These are phyloP conservation scores for Yponomeuta malinellus DNA, from an alignment of 2,888 invertebrate genomes.

Conservation along the genomic window DNA sequence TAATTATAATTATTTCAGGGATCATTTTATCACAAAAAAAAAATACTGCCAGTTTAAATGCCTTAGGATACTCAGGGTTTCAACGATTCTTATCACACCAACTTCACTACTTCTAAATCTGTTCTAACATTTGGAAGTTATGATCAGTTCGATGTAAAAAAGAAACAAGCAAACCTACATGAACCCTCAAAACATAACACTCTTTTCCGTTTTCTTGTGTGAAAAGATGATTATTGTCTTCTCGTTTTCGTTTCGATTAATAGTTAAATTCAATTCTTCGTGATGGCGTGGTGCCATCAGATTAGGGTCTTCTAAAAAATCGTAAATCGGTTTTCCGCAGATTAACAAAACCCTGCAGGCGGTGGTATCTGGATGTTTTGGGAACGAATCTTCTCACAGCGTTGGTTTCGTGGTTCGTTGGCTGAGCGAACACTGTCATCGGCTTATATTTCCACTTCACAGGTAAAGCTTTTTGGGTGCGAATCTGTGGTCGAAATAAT, in stretches of 20 bases:
- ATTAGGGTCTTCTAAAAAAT: background rate
- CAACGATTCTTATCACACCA: too few relatives aligned
- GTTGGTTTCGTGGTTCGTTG: slow-evolving; percentile 87
- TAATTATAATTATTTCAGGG: too few relatives aligned
- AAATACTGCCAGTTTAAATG: background rate
- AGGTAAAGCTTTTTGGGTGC: slow-evolving; percentile 51
- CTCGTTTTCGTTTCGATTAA: too few relatives aligned
- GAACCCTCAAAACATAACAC: too few relatives aligned
- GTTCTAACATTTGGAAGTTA: background rate
- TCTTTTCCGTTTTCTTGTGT: too few relatives aligned
- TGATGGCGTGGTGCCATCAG: too few relatives aligned
- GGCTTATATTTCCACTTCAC: slow-evolving; percentile 85
- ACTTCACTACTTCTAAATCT: too few relatives aligned
- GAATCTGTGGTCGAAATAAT: too few relatives aligned
- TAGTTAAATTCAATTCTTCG: too few relatives aligned
- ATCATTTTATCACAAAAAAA: too few relatives aligned
- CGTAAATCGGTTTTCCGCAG: slow-evolving; percentile 33
- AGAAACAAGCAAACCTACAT: background rate
- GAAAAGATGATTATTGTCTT: too few relatives aligned
- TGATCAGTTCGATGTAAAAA: background rate
- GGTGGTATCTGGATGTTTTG: slow-evolving; percentile 87
- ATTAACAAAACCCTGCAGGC: slow-evolving; percentile 83
- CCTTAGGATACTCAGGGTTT: too few relatives aligned
- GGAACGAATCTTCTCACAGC: slow-evolving; percentile 83
- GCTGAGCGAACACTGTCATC: slow-evolving; percentile 86